Conservation (phyloP, 2,888 invertebrate genomes). For the Heliconius cydno region DNA sequence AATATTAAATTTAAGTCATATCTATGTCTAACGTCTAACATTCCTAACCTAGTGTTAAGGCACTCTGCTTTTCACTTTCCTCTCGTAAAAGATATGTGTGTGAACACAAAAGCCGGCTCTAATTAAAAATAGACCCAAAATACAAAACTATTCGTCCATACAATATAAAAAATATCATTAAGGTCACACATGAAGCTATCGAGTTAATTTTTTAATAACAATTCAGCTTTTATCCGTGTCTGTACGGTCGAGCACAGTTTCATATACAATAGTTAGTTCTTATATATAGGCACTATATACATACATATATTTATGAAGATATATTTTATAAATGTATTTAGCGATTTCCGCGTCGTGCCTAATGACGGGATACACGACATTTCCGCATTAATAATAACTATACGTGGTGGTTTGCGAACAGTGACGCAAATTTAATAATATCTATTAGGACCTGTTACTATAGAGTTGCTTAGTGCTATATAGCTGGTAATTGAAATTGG, state of each 20-base stretch:
- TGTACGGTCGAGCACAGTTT: not conserved
- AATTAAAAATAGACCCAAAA: too few species aligned
- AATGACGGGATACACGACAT: constrained; percentile 38
- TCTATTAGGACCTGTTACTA: not conserved
- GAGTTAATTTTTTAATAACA: not conserved
- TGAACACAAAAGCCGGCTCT: too few species aligned
- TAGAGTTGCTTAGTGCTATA: not conserved
- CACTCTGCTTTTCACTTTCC: too few species aligned
- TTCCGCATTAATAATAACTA: constrained; percentile 37
- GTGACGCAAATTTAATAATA: constrained; percentile 5
- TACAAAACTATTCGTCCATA: not conserved
- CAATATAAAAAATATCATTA: not conserved
- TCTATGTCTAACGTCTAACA: too few species aligned
- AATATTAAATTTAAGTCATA: not conserved
- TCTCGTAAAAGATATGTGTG: too few species aligned
- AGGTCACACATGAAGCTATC: not conserved
- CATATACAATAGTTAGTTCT: not conserved
- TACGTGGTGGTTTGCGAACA: constrained; percentile 6
- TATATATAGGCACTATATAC: not conserved
- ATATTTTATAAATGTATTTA: constrained; percentile 20
- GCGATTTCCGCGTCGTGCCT: constrained; percentile 32
- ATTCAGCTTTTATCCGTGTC: not conserved
- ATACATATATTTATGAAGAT: not conserved
- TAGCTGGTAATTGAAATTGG: not conserved
- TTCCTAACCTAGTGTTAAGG: too few species aligned